A percentile compares a stretch with the other conserved stretches of the same genome.
Conservation (phyloP, 2,797 vertebrate genomes). For the Cygnus olor region DNA sequence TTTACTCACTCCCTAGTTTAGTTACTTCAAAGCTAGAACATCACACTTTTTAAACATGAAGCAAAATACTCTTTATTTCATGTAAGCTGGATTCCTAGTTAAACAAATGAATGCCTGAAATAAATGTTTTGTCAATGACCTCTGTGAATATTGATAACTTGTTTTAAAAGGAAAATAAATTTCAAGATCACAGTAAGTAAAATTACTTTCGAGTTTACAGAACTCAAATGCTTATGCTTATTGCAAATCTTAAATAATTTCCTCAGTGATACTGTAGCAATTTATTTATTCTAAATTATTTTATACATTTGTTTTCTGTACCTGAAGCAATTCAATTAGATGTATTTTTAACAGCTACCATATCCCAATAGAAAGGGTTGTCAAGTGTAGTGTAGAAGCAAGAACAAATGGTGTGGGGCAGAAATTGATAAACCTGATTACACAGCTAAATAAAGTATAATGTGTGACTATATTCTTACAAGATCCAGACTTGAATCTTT, state of each 20-base stretch:
- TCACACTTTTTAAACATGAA: background rate
- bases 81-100: background rate
- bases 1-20: background rate
- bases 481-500: background rate
- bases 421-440: background rate
- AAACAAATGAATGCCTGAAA: background rate
- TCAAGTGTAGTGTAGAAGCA: background rate
- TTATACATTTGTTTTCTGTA: background rate
- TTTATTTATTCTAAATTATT: background rate
- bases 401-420: background rate
- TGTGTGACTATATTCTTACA: background rate
- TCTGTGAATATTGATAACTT: background rate
- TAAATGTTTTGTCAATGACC: background rate
- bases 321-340: background rate
- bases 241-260: background rate
- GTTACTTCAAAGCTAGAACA: background rate
- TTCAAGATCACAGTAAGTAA: background rate
- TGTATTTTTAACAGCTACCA: background rate
- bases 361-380: background rate
- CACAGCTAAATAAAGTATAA: background rate
- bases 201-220: background rate
- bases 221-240: background rate
- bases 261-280: background rate
- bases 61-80: background rate
- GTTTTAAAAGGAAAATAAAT: background rate